Conservation (phyloP, 2,888 invertebrate species). For the Lysandra coridon region DNA sequence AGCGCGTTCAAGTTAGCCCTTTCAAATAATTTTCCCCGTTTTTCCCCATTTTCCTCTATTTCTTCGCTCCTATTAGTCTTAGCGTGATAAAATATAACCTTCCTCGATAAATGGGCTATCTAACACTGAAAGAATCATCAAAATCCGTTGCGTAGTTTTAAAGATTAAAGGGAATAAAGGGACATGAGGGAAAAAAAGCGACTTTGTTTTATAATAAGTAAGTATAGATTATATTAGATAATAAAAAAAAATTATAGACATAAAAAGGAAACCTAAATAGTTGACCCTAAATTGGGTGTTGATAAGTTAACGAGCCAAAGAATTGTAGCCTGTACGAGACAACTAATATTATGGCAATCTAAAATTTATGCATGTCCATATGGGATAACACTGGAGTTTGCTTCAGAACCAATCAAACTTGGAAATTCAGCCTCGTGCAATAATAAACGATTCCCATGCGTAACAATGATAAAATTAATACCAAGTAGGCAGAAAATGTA, state of each 20-base stretch:
- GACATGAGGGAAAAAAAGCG: too few species aligned
- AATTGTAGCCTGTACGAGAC: not conserved
- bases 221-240: too few species aligned
- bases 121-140: too few species aligned
- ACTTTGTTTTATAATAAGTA: too few species aligned
- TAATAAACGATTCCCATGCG: not conserved
- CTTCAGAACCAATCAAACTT: not conserved
- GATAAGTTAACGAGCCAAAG: not conserved
- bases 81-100: too few species aligned
- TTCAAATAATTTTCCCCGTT: too few species aligned
- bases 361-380: not conserved
- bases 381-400: not conserved
- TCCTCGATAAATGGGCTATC: too few species aligned
- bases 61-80: too few species aligned
- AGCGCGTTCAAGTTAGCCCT: too few species aligned
- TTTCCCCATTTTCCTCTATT: too few species aligned
- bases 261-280: not conserved
- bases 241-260: not conserved
- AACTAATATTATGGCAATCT: not conserved
- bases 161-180: too few species aligned
- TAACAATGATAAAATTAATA: not conserved
- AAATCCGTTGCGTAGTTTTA: too few species aligned
- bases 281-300: not conserved
- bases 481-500: not conserved
- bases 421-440: not conserved